A percentile compares a stretch with the other conserved stretches of the same genome.
Conservation (phyloP, 2,888 invertebrate genomes). For the Papilio elwesi region DNA sequence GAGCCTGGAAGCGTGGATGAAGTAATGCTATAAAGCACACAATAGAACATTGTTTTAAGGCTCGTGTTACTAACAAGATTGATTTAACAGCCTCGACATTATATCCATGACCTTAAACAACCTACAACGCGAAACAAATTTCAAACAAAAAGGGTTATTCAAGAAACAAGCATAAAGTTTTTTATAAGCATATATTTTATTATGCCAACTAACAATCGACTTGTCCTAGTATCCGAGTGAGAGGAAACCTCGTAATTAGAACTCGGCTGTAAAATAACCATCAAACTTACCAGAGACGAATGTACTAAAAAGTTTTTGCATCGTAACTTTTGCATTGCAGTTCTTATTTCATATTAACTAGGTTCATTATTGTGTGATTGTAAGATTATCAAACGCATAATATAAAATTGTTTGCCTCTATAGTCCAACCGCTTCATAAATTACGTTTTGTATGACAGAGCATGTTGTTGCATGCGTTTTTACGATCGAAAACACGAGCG, state of each 20-base stretch:
- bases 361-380: constrained; percentile 44
- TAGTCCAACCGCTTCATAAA: constrained; percentile 71
- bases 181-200: constrained; percentile 65
- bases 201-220: constrained; percentile 68
- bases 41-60: constrained; percentile 36
- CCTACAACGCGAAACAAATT: constrained; percentile 53
- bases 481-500: constrained; percentile 52
- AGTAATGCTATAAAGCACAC: constrained; percentile 10
- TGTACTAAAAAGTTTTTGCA: constrained; percentile 61
- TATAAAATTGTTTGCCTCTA: constrained; percentile 50
- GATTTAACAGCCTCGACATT: constrained; percentile 39
- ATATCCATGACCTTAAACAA: constrained; percentile 46
- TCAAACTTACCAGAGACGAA: constrained; percentile 75
- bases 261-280: constrained; percentile 80
- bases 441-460: constrained; percentile 78
- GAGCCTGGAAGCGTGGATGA: neutral
- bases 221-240: constrained; percentile 68
- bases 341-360: constrained; percentile 46
- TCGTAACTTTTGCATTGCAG: constrained; percentile 30
- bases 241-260: constrained; percentile 80
- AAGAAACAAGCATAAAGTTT: constrained; percentile 67
- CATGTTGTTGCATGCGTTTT: constrained; percentile 70
- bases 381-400: constrained; percentile 36
- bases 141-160: constrained; percentile 71
- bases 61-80: constrained; percentile 40